These are phyloP conservation scores for Brachionichthys hirsutus DNA, from an alignment of 2,113 vertebrate genomes.

Conservation along the genomic window DNA sequence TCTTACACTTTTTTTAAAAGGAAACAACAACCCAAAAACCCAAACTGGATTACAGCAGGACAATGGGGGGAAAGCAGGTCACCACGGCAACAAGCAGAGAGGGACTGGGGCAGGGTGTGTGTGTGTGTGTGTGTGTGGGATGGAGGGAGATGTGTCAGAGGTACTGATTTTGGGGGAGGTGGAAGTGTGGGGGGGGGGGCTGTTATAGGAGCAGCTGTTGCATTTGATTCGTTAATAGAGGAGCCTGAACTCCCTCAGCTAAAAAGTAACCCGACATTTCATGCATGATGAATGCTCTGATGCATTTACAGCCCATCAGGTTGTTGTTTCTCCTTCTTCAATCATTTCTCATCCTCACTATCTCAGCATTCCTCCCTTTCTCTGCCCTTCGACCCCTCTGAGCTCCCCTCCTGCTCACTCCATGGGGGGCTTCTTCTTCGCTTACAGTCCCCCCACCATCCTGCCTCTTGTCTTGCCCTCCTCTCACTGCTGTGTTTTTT, in stretches of 20 bases:
- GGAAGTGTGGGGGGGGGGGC: constrained; percentile 6
- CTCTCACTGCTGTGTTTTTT: constrained; percentile 28
- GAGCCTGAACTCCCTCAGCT: constrained; percentile 28
- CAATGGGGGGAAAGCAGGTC: constrained; percentile 71
- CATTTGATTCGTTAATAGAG: constrained; percentile 70
- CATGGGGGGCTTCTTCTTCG: constrained; percentile 67
- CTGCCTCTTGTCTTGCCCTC: constrained; percentile 45
- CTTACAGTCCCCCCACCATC: constrained; percentile 70
- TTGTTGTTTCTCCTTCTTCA: constrained; percentile 34
- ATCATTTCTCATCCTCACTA: constrained; percentile 50
- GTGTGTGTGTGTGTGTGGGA: constrained; percentile 40
- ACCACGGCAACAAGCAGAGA: constrained; percentile 74
- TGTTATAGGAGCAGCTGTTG: constrained; percentile 72
- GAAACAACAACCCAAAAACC: constrained; percentile 34
- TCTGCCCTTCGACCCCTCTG: constrained; percentile 68
- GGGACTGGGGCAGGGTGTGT: constrained; percentile 54
- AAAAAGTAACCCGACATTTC: constrained; percentile 34
- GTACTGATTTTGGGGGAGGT: constrained; percentile 44
- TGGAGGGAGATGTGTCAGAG: constrained; percentile 55
- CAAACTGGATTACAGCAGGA: constrained; percentile 65
- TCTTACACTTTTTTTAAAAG: constrained; percentile 49
- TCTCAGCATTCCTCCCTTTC: constrained; percentile 66
- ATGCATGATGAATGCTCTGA: constrained; percentile 21
- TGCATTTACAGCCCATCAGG: constrained; percentile 34
- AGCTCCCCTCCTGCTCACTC: constrained; percentile 64